Evolutionary conservation across 2,888 invertebrate genomes (phyloP).

Genomic region (Choreutis nemorana): DNA sequence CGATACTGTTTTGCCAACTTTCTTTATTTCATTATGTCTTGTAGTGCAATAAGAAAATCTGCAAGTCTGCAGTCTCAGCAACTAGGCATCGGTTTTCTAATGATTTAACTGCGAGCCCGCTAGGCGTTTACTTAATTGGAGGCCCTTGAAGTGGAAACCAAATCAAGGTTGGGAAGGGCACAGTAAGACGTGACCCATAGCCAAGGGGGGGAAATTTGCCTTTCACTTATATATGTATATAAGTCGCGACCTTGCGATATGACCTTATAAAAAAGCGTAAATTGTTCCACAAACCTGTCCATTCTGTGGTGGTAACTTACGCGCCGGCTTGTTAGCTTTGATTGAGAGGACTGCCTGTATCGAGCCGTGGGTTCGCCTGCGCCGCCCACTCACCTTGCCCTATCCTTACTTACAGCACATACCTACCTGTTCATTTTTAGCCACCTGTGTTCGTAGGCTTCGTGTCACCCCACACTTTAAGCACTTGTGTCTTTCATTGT

Average conservation of each 20-base stretch:
- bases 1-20: slow-evolving; percentile 26
- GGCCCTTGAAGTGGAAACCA: slow-evolving; percentile 81
- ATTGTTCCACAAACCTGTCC: slow-evolving; percentile 30
- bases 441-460: slow-evolving; percentile 36
- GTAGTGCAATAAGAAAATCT: too few species aligned
- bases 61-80: too few species aligned
- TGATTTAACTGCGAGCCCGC: slow-evolving; percentile 33
- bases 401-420: slow-evolving; percentile 35
- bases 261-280: slow-evolving; percentile 30
- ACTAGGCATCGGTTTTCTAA: slow-evolving; percentile 37
- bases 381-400: slow-evolving; percentile 38
- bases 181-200: slow-evolving; percentile 75
- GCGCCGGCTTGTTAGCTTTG: slow-evolving; percentile 49
- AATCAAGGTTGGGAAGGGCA: slow-evolving; percentile 82
- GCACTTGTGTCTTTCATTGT: slow-evolving; percentile 27
- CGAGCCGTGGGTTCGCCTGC: slow-evolving; percentile 64
- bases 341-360: slow-evolving; percentile 39
- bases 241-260: slow-evolving; percentile 31
- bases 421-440: slow-evolving; percentile 34
- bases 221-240: too few species aligned
- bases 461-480: slow-evolving; percentile 34
- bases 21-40: neutral
- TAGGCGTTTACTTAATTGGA: slow-evolving; percentile 60
- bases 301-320: slow-evolving; percentile 36
- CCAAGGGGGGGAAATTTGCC: slow-evolving; percentile 43